Evolutionary conservation across 53 echinoderm and acorn worm species (phyloP).

Genomic region (Actinopyga echinites): DNA sequence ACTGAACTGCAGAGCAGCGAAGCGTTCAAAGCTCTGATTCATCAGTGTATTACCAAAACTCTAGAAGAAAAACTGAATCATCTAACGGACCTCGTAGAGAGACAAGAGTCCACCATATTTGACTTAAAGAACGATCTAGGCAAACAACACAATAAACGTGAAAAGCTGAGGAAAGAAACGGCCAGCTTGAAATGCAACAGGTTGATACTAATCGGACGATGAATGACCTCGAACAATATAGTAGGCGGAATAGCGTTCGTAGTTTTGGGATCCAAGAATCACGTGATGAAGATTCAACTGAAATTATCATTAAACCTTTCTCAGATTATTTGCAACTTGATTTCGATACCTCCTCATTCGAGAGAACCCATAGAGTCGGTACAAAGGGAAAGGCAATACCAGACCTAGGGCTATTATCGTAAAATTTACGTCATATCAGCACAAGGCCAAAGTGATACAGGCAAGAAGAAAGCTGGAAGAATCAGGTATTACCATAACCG

Average conservation of each 20-base stretch:
- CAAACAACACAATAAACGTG: background rate
- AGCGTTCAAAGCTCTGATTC: too few species aligned
- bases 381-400: background rate
- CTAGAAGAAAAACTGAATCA: background rate
- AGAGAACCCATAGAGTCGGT: background rate
- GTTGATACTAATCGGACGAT: background rate
- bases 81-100: background rate
- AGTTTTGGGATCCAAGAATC: background rate
- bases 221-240: background rate
- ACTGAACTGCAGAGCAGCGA: too few species aligned
- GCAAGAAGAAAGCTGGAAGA: background rate
- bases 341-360: background rate
- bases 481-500: background rate
- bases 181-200: background rate
- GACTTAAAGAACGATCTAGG: background rate
- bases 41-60: background rate
- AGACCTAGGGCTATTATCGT: background rate
- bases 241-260: background rate
- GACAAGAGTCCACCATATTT: conserved; percentile 6
- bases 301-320: background rate
- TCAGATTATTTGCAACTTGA: background rate
- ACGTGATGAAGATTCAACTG: background rate
- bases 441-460: background rate
- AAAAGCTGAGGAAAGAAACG: background rate
- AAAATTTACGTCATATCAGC: background rate